Base-by-base conservation (phyloP, 2,113 vertebrate species). In the Xiphophorus maculatus region DNA sequence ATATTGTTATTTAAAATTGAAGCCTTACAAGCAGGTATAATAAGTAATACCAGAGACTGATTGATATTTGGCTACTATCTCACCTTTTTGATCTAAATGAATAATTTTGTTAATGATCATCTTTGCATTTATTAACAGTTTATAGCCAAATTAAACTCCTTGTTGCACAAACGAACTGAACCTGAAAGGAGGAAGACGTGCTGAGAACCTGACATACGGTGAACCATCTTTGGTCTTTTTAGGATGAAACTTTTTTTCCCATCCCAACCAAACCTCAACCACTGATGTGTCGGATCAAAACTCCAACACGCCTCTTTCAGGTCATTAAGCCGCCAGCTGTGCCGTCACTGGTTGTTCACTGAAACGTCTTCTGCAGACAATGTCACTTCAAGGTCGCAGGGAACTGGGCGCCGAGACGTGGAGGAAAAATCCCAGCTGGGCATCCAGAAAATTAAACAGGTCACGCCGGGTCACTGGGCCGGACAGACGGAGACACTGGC, bases 331-430 rank as follows among this genome's bases (percentile, higher is more conserved):
- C 65, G 73, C 2, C 51, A 22, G 30, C 48, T 69, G 32, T 63
- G 48, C 30, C 32, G 22, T 65, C 51, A 60, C 48, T 66, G 60
- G 58, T 35, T 40, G 66, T 32, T 35, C 32, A 28, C 2, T 60
- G 13, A 71, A 74, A 77, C 15, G 17, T 27, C 32, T 17, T 60
- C 32, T 2, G 4, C 25, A 73, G 58, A 74, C 63, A 68, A 35
- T 73, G 60, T 51, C 77, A 54, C 60, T 54, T 69, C 40, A 54
- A 30, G 42, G 63, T 79, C 58, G 58, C 62, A 28, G 32, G 48
- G 64, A 35, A 66, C 70, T 30, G 30, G 28, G 77, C 17, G 15
- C 64, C 28, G 58, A 40, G 33, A 63, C 63, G 32, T 27, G 51
- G 33, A 51, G 17, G 25, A 0, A 32, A 60, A 71, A 78, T 40